phyloP scores from a whole-genome alignment of 37 sponge, comb jelly and placozoan genomes.

The Hexactinellida sp. region DNA sequence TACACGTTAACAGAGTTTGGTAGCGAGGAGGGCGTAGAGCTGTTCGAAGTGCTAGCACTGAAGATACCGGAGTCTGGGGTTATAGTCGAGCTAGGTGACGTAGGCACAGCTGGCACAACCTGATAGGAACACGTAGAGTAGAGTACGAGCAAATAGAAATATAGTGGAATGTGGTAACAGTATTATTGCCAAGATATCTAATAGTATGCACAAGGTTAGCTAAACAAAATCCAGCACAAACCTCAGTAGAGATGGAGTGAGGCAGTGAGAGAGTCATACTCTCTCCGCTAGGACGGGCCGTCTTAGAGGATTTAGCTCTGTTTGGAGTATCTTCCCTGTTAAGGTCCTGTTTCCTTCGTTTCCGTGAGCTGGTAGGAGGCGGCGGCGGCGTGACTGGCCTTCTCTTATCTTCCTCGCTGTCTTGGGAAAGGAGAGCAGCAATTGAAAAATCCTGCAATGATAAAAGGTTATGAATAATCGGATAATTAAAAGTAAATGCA shows the following conservation, averaged over 20 bases:
- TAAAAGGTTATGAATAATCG: background rate
- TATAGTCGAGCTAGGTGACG: background rate
- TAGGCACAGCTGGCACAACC: no score
- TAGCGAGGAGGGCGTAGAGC: background rate
- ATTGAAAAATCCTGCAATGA: conserved; percentile 15
- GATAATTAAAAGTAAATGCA: background rate
- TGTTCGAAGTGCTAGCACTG: background rate
- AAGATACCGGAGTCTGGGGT: background rate
- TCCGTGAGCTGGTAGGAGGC: background rate
- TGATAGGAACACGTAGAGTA: no score
- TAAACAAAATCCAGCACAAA: no score
- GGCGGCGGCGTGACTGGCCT: background rate
- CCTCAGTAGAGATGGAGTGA: no score
- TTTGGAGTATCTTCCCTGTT: background rate
- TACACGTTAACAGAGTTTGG: background rate
- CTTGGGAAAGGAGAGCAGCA: background rate
- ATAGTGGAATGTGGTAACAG: no score
- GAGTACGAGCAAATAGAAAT: no score
- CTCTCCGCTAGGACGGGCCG: background rate
- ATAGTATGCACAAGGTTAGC: no score
- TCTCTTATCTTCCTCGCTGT: background rate
- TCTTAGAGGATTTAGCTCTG: background rate
- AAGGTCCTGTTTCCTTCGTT: background rate
- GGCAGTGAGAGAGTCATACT: no score
- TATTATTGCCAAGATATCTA: no score